Base-by-base conservation (phyloP, 1,140 invertebrate species). In the Rhagoletis zephyria region DNA sequence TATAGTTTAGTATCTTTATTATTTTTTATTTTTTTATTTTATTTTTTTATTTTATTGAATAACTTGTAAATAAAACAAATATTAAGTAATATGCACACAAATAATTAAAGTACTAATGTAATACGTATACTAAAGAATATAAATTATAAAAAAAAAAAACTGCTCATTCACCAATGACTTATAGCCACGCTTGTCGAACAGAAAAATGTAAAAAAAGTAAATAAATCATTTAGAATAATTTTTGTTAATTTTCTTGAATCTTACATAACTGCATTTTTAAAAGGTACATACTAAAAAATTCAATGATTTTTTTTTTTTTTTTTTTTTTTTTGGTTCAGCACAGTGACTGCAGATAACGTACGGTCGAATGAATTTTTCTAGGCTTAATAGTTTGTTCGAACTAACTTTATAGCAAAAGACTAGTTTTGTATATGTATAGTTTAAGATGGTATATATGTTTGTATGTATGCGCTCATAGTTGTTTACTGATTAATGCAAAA, bases 21-120 rank as follows among this genome's bases (percentile, higher is more conserved):
- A 56, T 51, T 19, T 16, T 30, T 81, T 81, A n/a, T 81, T 56
- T 19, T 2, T 45, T 81, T 81, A 56, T 81, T 81, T 7, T 2
- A 56, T 56, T 56, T 0, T 56, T 56, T 56, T 56, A 56, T 56
- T 56, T 56, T 56, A 19, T 19, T 81, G 16, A 56, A 81, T 81
- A 81, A 81, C 3, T 81, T 45, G 42, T 56, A 81, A 81, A 81
- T 81, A 56, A 81, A 59, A 16, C 14, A 56, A 59, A 59, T 81
- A 81, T 56, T 81, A 81, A 51, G 74, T 81, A 56, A 81, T 56
- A 81, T 19, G 74, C 74, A 56, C 48, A 81, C 48, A 56, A 56
- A 81, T 74, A 45, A 67, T 6, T 40, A 74, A 74, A 16, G 19
- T 5, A 74, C 67, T 74, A 74, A 9, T 12, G 12, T 60, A n/a